Evolutionary conservation across 1,140 invertebrate genomes (phyloP).

Genomic region (Triops cancriformis): DNA sequence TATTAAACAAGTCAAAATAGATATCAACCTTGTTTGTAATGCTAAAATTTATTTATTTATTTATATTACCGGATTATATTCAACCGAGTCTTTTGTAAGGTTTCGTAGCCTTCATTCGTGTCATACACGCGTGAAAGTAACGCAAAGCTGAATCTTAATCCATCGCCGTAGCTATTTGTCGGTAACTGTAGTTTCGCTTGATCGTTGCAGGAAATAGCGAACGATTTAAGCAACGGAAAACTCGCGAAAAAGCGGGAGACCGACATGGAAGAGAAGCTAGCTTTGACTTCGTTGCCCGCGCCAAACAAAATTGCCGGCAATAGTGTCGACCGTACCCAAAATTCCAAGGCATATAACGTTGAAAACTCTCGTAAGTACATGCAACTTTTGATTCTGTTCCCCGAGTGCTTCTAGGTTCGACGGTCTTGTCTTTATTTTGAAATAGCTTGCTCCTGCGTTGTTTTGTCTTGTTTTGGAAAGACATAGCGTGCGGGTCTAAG

Average conservation of each 20-base stretch:
- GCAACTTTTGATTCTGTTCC: not conserved
- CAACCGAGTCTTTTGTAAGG: too few relatives aligned
- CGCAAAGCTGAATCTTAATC: too few relatives aligned
- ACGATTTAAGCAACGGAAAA: not conserved
- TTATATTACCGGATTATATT: too few relatives aligned
- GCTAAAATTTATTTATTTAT: too few relatives aligned
- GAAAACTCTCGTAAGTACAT: not conserved
- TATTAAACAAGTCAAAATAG: too few relatives aligned
- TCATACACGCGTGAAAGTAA: too few relatives aligned
- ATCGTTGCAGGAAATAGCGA: constrained; percentile 27
- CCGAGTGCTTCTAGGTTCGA: not conserved
- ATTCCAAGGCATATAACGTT: not conserved
- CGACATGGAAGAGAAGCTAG: not conserved
- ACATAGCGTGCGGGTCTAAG: too few relatives aligned
- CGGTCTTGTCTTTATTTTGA: too few relatives aligned
- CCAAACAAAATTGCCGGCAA: not conserved
- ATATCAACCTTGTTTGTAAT: too few relatives aligned
- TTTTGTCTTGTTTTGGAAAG: not conserved
- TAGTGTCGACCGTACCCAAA: not conserved
- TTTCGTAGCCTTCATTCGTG: too few relatives aligned
- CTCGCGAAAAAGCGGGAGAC: not conserved
- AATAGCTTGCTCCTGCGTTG: not conserved
- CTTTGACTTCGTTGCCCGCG: not conserved
- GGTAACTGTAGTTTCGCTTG: too few relatives aligned
- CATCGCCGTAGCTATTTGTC: too few relatives aligned